Base-by-base conservation (phyloP, 2,113 vertebrate species). In the Bagarius yarrelli region DNA sequence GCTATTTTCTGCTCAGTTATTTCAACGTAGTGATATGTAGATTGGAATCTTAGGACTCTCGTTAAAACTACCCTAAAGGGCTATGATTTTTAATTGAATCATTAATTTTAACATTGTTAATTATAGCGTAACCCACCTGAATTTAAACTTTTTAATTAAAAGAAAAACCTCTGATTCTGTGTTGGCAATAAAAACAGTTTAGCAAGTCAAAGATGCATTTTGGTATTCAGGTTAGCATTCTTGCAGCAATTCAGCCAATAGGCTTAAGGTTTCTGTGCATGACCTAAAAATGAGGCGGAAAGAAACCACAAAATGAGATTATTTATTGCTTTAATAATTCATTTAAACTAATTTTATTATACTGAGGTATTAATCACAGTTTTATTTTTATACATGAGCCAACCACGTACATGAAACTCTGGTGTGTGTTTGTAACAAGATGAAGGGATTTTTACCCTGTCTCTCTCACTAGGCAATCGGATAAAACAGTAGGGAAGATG, bases 401-500 rank as follows among this genome's bases (percentile, higher is more conserved):
- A 30, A 82, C 55, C n/a, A 56, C 50, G 40, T 34, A 36, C 57
- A 44, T 76, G 36, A 71, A 63, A 70, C 32, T 47, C 55, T 34
- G 40, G 23, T 76, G 83, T 78, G 83, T 32, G 67, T 57, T 57
- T 71, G 78, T 61, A 67, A 66, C 67, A 81, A 27, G 79, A 75
- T 82, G 70, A 74, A 78, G 63, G 53, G 25, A 81, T 66, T 75
- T 47, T 66, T 79, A 76, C 53, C 72, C 78, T 77, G 32, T 77
- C 36, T 70, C 36, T 83, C 72, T 64, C 77, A 59, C 77, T 78
- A 72, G 84, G 84, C 81, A 76, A 79, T 44, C 34, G 47, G 77
- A 83, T 66, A 72, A 82, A 80, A 85, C 84, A 82, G 81, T 74
- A 57, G 81, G 84, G 57, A 56, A 73, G 77, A 84, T 83, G 67